A percentile compares a stretch with the other conserved stretches of the same genome.
phyloP scores from a whole-genome alignment of 2,888 invertebrate species.

The Brachynemurus nebulosus region DNA sequence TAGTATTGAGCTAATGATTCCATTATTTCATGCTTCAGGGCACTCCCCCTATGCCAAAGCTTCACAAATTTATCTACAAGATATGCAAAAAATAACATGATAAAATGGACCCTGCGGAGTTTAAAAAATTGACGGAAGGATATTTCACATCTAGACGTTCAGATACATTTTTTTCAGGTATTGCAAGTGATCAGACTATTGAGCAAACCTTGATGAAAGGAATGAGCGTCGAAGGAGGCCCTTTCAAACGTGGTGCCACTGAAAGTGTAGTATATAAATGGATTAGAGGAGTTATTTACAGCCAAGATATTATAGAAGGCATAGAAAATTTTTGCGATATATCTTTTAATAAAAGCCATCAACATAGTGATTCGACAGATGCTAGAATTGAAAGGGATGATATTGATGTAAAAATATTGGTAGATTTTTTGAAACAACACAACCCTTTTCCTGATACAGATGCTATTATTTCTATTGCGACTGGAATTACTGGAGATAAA shows the following conservation, averaged over 20 bases:
- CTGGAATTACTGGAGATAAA: conserved; percentile 14
- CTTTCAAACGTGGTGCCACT: neutral
- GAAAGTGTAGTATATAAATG: neutral
- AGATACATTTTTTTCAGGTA: conserved; percentile 9
- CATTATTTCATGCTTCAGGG: conserved; percentile 20
- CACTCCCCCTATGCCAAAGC: too few species aligned
- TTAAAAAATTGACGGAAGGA: conserved; percentile 13
- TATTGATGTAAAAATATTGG: conserved; percentile 9
- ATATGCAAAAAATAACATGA: conserved; percentile 14
- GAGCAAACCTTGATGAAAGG: neutral
- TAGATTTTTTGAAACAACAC: conserved; percentile 13
- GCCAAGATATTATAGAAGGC: neutral
- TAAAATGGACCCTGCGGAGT: conserved; percentile 14
- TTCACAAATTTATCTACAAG: conserved; percentile 17
- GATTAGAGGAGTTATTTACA: neutral
- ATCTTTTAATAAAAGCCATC: conserved; percentile 8
- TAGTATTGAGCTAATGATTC: conserved; percentile 18
- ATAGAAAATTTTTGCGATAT: conserved; percentile 11
- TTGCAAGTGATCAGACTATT: neutral
- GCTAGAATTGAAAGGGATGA: conserved; percentile 10
- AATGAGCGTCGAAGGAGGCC: neutral
- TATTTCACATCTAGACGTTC: conserved; percentile 15
- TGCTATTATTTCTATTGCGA: conserved; percentile 14
- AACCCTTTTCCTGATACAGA: conserved; percentile 13
- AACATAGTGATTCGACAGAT: conserved; percentile 10